phyloP scores from a whole-genome alignment of 2,113 vertebrate species.

The Turnix velox region DNA sequence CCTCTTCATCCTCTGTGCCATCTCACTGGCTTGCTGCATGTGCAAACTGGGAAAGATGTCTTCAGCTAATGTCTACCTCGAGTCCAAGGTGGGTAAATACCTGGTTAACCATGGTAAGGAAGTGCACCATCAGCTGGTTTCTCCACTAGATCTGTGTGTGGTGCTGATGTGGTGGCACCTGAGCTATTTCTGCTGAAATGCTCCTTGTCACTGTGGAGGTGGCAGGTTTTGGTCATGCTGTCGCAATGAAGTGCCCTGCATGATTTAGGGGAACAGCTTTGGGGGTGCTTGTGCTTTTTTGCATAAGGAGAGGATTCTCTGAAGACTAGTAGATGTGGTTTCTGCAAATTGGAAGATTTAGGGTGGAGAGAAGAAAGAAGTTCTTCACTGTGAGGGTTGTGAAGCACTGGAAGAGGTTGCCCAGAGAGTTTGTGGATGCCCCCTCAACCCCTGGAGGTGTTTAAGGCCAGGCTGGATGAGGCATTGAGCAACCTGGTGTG shows the following conservation, averaged over 20 bases:
- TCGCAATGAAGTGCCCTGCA: background rate
- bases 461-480: no score
- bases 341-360: no score
- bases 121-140: background rate
- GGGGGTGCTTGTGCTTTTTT: background rate
- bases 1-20: constrained; percentile 90
- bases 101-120: background rate
- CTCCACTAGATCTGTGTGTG: background rate
- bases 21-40: constrained; percentile 89
- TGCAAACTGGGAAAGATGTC: constrained; percentile 95
- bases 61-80: constrained; percentile 96
- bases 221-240: background rate
- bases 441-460: no score
- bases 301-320: background rate
- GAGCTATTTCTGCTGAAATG: background rate
- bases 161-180: background rate
- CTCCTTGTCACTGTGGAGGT: background rate
- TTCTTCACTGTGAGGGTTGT: no score
- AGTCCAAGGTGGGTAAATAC: constrained; percentile 84
- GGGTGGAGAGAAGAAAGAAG: no score
- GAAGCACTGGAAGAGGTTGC: no score
- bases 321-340: background rate
- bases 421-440: no score
- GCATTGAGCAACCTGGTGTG: no score
- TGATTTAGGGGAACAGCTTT: background rate